Evolutionary conservation across 2,113 vertebrate genomes (phyloP).

Genomic region (Xenopus tropicalis): UCB_Xtro_10.0 CM004452.2:18731001-18731500

Average conservation of each 20-base stretch:
- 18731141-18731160: background rate
- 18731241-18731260: slow-evolving; percentile 70
- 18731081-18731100: slow-evolving; percentile 75
- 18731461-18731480: too few species aligned
- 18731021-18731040: slow-evolving; percentile 61
- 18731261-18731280: slow-evolving; percentile 83
- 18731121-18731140: slow-evolving; percentile 18
- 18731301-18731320: background rate
- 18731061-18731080: slow-evolving; percentile 84
- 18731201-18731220: slow-evolving; percentile 68
- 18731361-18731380: too few species aligned
- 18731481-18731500: too few species aligned
- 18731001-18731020: too few species aligned
- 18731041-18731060: slow-evolving; percentile 69
- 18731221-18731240: slow-evolving; percentile 70
- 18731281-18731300: slow-evolving; percentile 79
- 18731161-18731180: background rate
- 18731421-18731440: too few species aligned
- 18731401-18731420: too few species aligned
- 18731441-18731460: too few species aligned
- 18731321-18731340: too few species aligned
- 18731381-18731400: too few species aligned
- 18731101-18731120: slow-evolving; percentile 71
- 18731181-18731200: background rate
- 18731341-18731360: too few species aligned